Conservation (phyloP, 2,797 vertebrate species). For the Hyperoplus immaculatus region DNA sequence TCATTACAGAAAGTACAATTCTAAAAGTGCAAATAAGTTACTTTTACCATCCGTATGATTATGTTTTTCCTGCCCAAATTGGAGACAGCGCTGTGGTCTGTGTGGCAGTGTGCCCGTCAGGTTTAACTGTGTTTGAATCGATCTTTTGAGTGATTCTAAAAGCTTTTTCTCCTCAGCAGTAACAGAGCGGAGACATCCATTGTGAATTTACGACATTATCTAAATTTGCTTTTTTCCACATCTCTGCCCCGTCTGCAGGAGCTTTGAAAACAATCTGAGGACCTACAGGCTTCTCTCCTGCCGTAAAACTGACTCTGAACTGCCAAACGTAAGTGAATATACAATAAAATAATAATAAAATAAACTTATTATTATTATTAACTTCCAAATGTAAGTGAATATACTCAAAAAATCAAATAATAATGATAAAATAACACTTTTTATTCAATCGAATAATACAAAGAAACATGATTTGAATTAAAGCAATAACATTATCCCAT, state of each 20-base stretch:
- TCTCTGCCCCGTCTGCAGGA: slow-evolving; percentile 82
- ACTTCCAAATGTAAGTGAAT: slow-evolving; percentile 85
- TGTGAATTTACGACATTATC: neutral
- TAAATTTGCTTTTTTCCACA: slow-evolving; percentile 10
- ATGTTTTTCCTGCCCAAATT: no score
- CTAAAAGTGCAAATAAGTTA: neutral
- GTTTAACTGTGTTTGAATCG: neutral
- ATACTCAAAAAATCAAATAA: neutral
- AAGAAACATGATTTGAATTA: no score
- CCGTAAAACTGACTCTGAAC: slow-evolving; percentile 85
- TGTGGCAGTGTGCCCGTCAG: neutral
- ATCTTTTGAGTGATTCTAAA: slow-evolving; percentile 7
- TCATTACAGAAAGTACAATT: neutral
- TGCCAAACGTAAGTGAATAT: no score
- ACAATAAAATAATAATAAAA: neutral
- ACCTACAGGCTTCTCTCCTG: slow-evolving; percentile 93
- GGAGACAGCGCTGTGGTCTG: no score
- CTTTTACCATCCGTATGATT: neutral
- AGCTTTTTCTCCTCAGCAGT: neutral
- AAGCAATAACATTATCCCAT: no score
- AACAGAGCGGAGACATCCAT: neutral
- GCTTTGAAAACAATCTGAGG: slow-evolving; percentile 94
- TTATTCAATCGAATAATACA: no score
- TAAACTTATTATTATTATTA: slow-evolving; percentile 41
- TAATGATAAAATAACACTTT: no score